phyloP scores from a whole-genome alignment of 2,113 vertebrate species.

The Accipiter virgatus region DNA sequence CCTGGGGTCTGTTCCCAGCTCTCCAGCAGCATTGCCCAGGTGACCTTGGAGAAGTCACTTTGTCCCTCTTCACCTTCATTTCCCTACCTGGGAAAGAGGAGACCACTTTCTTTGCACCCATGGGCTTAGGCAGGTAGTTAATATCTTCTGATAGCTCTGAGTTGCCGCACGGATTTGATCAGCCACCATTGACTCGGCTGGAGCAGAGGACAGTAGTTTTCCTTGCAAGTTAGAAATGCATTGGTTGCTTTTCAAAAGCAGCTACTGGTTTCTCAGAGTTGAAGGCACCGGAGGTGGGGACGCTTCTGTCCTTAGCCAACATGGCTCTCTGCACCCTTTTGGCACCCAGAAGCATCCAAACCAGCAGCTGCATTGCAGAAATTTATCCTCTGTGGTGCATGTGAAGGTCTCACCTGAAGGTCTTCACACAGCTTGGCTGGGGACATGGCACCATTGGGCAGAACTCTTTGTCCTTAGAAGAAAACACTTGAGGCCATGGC shows the following conservation, averaged over 20 bases:
- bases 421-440: rapidly evolving
- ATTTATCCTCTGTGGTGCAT: background rate
- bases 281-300: background rate
- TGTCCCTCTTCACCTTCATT: background rate
- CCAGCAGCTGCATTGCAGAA: background rate
- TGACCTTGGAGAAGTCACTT: background rate
- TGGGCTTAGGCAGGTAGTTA: background rate
- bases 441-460: rapidly evolving
- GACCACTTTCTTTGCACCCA: background rate
- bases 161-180: background rate
- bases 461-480: background rate
- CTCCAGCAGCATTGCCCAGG: background rate
- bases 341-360: background rate
- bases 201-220: background rate
- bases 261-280: background rate
- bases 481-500: background rate
- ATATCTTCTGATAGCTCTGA: background rate
- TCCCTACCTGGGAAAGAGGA: background rate
- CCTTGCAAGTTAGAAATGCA: background rate
- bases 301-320: background rate
- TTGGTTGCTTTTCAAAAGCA: background rate
- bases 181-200: background rate
- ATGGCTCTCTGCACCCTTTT: background rate
- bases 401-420: background rate
- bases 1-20: background rate